Evolutionary conservation across 2,888 invertebrate species (phyloP).

Genomic region (Stenoptilia bipunctidactyla): DNA sequence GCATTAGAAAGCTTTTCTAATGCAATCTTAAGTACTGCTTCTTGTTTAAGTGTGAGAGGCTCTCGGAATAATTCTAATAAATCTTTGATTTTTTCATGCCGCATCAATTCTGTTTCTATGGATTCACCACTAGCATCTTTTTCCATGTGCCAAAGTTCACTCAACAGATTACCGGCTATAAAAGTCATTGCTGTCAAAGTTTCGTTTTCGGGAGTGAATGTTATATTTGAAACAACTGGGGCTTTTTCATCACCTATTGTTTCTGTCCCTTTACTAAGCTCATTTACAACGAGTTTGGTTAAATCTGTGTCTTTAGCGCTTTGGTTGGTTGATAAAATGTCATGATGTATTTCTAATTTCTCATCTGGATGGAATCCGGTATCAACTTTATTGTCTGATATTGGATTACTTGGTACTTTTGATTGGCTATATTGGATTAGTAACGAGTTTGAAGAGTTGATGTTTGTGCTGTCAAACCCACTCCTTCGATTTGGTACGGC

Average conservation of each 20-base stretch:
- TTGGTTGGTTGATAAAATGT: conserved; percentile 29
- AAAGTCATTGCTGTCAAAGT: conserved; percentile 55
- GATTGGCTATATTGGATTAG: conserved; percentile 40
- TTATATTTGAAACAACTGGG: conserved; percentile 46
- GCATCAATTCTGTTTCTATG: conserved; percentile 38
- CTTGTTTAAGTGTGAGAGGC: conserved; percentile 49
- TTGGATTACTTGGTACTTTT: conserved; percentile 30
- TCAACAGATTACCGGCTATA: conserved; percentile 57
- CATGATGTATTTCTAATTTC: conserved; percentile 21
- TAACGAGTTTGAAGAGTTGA: conserved; percentile 24
- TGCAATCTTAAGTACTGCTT: conserved; percentile 44
- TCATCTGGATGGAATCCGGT: conserved; percentile 23
- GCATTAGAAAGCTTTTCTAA: conserved; percentile 42
- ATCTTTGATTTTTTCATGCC: conserved; percentile 48
- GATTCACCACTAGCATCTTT: conserved; percentile 35
- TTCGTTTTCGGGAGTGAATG: conserved; percentile 57
- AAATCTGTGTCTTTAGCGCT: conserved; percentile 36
- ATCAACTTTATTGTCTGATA: conserved; percentile 49
- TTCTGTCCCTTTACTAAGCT: conserved; percentile 42
- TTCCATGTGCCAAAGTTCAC: conserved; percentile 56
- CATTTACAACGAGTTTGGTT: conserved; percentile 51
- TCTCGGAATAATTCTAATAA: conserved; percentile 53
- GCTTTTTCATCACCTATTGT: conserved; percentile 38
- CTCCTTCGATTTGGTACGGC: conserved; percentile 27
- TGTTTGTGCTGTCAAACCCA: conserved; percentile 17